Percentiles rank a stretch among this genome's conserved stretches.
These are phyloP conservation scores for Dromococcyx pavoninus DNA, from an alignment of 2,797 vertebrate genomes.

Conservation along the genomic window DNA sequence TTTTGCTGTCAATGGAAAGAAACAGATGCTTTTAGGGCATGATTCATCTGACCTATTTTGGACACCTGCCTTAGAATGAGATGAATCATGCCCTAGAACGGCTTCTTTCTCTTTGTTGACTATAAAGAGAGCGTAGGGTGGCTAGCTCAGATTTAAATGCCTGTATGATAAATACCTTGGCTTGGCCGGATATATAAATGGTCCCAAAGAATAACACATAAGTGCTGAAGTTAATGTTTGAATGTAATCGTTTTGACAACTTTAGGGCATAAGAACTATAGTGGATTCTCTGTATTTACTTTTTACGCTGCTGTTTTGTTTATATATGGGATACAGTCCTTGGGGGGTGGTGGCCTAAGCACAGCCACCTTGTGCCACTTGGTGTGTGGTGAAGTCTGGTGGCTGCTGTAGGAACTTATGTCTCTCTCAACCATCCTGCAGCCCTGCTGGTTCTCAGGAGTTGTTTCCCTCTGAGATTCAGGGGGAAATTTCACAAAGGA, in stretches of 20 bases:
- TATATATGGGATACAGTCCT: neutral
- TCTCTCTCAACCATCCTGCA: neutral
- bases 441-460: neutral
- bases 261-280: neutral
- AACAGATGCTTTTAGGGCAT: conserved; percentile 31
- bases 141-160: conserved; percentile 20
- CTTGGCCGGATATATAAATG: neutral
- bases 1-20: neutral
- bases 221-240: neutral
- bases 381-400: neutral
- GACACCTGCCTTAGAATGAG: conserved; percentile 18
- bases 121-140: neutral
- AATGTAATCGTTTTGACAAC: neutral
- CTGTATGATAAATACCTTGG: neutral
- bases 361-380: accelerated
- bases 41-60: conserved; percentile 59
- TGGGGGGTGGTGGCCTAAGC: neutral
- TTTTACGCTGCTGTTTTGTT: neutral
- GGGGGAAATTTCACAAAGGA: neutral
- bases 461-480: neutral
- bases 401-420: neutral
- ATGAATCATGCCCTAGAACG: conserved; percentile 52
- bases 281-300: neutral
- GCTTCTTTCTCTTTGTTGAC: neutral
- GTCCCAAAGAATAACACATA: neutral